These are phyloP conservation scores for Pocillopora verrucosa DNA, from an alignment of 64 coral and sea anemone species.

Conservation along the genomic window DNA sequence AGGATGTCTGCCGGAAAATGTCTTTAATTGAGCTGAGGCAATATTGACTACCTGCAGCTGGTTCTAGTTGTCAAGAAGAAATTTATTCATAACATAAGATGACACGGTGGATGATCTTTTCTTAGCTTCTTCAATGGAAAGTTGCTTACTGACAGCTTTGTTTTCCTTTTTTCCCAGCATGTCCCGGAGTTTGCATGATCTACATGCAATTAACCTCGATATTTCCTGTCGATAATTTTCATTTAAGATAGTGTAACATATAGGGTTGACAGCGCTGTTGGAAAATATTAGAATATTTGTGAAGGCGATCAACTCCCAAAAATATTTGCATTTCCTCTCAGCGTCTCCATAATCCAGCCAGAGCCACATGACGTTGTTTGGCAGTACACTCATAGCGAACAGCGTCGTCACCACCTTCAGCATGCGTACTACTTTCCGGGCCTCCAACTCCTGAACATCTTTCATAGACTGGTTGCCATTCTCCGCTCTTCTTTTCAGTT, in stretches of 20 bases:
- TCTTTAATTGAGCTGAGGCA: too few relatives aligned
- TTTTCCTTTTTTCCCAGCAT: background rate
- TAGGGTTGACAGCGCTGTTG: slow-evolving; percentile 40
- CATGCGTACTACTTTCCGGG: slow-evolving; percentile 33
- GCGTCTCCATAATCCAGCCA: slow-evolving; percentile 46
- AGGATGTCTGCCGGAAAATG: too few relatives aligned
- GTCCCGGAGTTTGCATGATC: background rate
- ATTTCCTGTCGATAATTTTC: slow-evolving; percentile 29
- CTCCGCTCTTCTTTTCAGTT: slow-evolving; percentile 11
- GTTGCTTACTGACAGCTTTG: background rate
- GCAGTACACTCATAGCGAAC: slow-evolving; percentile 20
- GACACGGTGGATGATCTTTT: background rate
- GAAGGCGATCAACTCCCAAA: slow-evolving; percentile 24
- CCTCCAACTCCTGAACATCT: slow-evolving; percentile 10
- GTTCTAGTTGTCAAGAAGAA: too few relatives aligned
- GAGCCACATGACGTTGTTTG: slow-evolving; percentile 36
- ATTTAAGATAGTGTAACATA: slow-evolving; percentile 28
- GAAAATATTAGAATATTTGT: slow-evolving; percentile 38
- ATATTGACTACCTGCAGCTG: too few relatives aligned
- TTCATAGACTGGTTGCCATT: background rate
- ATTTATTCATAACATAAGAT: background rate
- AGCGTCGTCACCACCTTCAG: slow-evolving; percentile 22
- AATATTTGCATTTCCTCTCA: slow-evolving; percentile 11
- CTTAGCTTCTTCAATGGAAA: background rate
- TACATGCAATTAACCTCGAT: background rate